A percentile compares a stretch with the other conserved stretches of the same genome.
Conservation (phyloP, 2,888 invertebrate species). For the Ceriagrion tenellum region DNA sequence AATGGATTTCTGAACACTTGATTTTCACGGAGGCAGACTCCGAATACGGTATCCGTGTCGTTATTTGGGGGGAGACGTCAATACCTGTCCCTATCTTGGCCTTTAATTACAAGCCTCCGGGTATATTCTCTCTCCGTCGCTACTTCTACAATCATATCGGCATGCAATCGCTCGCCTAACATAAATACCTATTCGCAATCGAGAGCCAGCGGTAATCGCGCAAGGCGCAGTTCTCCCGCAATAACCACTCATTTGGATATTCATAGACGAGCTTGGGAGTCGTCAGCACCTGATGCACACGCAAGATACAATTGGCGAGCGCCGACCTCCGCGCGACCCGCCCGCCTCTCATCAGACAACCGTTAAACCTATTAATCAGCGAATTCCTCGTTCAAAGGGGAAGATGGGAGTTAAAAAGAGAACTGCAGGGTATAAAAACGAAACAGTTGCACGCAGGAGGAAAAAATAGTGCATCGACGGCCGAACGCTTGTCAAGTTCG, state of each 20-base stretch:
- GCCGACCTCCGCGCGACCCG: neutral
- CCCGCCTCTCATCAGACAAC: neutral
- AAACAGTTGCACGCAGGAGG: no score
- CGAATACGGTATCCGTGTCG: neutral
- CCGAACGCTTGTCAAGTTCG: no score
- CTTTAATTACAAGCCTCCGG: neutral
- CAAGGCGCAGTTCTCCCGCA: neutral
- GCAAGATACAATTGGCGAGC: neutral
- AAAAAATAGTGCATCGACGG: no score
- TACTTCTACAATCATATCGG: neutral
- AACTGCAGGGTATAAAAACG: neutral
- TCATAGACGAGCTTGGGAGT: neutral
- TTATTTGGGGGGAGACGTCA: neutral
- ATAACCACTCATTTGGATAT: neutral
- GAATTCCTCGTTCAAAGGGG: neutral
- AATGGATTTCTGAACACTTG: no score
- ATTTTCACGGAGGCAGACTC: no score
- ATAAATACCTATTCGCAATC: neutral
- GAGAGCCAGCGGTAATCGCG: neutral
- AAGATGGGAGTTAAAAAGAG: no score
- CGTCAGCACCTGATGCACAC: neutral
- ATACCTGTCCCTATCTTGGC: neutral
- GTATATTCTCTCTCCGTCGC: neutral
- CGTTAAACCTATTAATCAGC: slow-evolving; percentile 13
- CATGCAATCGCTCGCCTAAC: neutral